Conservation (phyloP, 2,888 invertebrate species). For the Notodonta ziczac region DNA sequence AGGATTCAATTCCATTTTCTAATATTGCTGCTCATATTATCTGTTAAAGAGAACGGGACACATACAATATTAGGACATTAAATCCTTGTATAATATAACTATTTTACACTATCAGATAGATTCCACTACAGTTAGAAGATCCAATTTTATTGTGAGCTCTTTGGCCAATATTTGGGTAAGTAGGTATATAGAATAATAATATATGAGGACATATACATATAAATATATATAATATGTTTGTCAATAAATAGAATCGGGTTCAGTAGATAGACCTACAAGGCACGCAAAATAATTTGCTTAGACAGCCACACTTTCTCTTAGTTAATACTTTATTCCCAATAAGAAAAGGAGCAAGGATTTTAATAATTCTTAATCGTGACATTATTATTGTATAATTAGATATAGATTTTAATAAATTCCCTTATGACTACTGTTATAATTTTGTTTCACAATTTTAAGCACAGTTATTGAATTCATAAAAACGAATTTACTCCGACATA, state of each 20-base stretch:
- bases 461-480: conserved; percentile 10
- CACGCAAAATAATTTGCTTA: conserved; percentile 55
- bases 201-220: conserved; percentile 2
- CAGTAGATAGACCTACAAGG: conserved; percentile 44
- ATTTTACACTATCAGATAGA: conserved; percentile 43
- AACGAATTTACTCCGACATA: neutral
- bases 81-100: conserved; percentile 17
- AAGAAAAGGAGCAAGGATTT: conserved; percentile 8
- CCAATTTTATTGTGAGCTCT: conserved; percentile 28
- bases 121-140: conserved; percentile 54
- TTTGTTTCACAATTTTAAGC: conserved; percentile 20
- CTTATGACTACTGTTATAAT: conserved; percentile 8
- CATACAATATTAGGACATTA: neutral
- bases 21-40: conserved; percentile 27
- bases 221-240: neutral
- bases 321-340: conserved; percentile 10
- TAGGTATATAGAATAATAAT: conserved; percentile 2
- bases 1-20: conserved; percentile 38
- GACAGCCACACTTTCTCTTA: conserved; percentile 27
- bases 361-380: conserved; percentile 6
- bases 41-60: neutral
- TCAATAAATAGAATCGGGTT: conserved; percentile 11
- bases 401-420: conserved; percentile 13
- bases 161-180: conserved; percentile 19
- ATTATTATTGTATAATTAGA: conserved; percentile 3